Base-by-base conservation (phyloP, 2,888 invertebrate species). In the Hypomecis atomaria region DNA sequence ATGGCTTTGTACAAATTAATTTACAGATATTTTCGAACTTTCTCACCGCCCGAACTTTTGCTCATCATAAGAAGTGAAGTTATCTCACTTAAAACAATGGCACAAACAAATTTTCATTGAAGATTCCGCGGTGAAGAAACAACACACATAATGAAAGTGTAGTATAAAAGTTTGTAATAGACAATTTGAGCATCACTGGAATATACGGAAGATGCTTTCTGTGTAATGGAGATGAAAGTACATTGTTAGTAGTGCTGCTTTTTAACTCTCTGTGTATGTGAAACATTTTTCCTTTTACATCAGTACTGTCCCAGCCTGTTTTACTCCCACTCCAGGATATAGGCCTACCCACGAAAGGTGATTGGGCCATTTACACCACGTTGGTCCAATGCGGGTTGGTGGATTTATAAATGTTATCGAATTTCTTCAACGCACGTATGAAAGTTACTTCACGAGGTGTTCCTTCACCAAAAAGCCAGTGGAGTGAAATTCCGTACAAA, bases 101-200 rank as follows among this genome's bases (percentile, higher is more conserved):
- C 52, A 57, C 65, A 68, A 67, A 65, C 69, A 67, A 71, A 71
- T 71, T 67, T 69, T 67, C 62, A 65, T 66, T 65, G 63, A 7
- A 59, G 45, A 54, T 62, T 49, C 40, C 37, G 58, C 33, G 64
- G 59, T 52, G 38, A 66, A 67, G 66, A 66, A 72, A 72, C 69
- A 71, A 72, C 67, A 69, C 65, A 64, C 71, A 69, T 72, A 69
- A 70, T 67, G 65, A 57, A 72, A 71, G 59, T 67, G 67, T 69
- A 59, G 66, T 69, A 69, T 66, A 70, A 70, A 72, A 72, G 66
- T 72, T 72, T 66, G 59, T 62, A 65, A 66, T 54, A 68, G 62
- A 63, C 57, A 60, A 65, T 70, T 70, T 65, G 60, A 60, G 60
- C 66, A 67, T 68, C 62, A 60, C 56, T 65, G 60, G 59, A 62